These are phyloP conservation scores for Burhinus oedicnemus DNA, from an alignment of 2,113 vertebrate genomes.

Conservation along the genomic window DNA sequence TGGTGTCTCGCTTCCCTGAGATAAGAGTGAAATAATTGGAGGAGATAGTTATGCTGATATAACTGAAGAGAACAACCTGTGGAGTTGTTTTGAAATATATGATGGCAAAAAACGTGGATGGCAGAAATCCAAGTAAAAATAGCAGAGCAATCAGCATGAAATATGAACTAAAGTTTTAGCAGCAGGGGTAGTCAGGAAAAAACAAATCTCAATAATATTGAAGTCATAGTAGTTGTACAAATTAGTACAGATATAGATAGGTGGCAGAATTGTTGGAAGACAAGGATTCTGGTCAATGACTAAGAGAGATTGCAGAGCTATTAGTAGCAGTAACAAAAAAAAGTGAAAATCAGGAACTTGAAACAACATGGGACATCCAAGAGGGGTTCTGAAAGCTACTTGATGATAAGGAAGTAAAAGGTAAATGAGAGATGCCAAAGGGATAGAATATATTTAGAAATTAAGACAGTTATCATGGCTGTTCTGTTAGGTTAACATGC, in stretches of 20 bases:
- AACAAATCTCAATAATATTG: not conserved
- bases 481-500: not conserved
- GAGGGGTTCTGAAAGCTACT: not conserved
- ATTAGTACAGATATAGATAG: not conserved
- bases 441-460: not conserved
- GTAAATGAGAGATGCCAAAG: not conserved
- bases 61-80: not conserved
- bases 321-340: not conserved
- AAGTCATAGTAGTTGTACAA: not conserved
- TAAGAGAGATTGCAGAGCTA: not conserved
- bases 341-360: not conserved
- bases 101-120: not conserved
- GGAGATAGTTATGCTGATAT: not conserved
- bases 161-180: not conserved
- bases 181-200: not conserved
- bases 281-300: not conserved
- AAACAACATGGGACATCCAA: not conserved
- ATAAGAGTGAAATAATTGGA: not conserved
- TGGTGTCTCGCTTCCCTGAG: not conserved
- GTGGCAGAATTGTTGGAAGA: not conserved
- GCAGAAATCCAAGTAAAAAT: not conserved
- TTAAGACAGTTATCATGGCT: not conserved
- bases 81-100: not conserved
- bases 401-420: not conserved
- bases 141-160: not conserved